phyloP scores from a whole-genome alignment of 2,113 vertebrate genomes.

The Neotoma lepida region DNA sequence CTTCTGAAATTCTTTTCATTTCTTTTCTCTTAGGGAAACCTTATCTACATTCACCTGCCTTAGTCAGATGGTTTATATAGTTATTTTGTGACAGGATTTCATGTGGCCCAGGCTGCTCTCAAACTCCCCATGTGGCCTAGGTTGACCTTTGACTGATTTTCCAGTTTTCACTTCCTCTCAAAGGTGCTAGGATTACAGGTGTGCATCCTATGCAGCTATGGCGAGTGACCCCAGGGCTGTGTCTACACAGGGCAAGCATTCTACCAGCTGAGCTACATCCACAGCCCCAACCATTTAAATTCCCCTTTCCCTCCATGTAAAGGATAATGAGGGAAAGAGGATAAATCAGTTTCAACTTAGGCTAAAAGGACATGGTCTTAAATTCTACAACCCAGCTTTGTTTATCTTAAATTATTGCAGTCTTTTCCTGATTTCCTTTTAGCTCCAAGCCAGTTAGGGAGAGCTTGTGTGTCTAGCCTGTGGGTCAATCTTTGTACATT shows the following conservation, averaged over 20 bases:
- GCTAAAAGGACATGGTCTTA: not conserved
- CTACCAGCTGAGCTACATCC: not conserved
- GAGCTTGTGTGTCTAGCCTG: not conserved
- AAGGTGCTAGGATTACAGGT: not conserved
- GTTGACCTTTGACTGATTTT: not conserved
- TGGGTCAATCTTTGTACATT: not conserved
- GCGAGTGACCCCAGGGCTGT: not conserved
- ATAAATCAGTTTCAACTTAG: not conserved
- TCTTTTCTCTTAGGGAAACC: not conserved
- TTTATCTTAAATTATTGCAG: not conserved
- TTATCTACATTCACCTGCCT: not conserved
- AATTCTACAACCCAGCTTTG: not conserved
- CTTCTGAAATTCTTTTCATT: not conserved
- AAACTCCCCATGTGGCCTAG: not conserved
- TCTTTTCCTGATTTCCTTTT: not conserved
- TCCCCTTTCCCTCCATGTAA: not conserved
- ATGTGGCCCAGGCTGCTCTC: not conserved
- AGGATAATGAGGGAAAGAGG: not conserved
- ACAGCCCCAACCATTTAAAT: slow-evolving; percentile 7
- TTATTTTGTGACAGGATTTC: not conserved
- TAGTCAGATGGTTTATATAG: not conserved
- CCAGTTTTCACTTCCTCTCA: not conserved
- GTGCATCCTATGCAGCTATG: too few species aligned
- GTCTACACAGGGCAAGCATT: not conserved
- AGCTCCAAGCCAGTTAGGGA: not conserved